Conservation (phyloP, 2,888 invertebrate genomes). For the Cheilosia scutellata region DNA sequence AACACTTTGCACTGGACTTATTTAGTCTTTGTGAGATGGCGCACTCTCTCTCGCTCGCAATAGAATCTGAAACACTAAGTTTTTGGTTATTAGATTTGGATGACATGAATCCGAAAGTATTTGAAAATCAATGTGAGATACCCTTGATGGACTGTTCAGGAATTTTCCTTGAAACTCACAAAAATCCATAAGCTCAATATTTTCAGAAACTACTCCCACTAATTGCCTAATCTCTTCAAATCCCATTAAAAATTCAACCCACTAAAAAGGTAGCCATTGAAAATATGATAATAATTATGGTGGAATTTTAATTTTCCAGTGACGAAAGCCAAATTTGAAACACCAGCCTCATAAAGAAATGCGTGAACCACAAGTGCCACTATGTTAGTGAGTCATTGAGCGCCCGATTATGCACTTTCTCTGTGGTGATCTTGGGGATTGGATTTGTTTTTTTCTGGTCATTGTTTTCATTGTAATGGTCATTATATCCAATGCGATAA, state of each 20-base stretch:
- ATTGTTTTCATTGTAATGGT: constrained; percentile 16
- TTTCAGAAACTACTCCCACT: too few relatives aligned
- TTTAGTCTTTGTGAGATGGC: too few relatives aligned
- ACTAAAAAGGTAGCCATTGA: not conserved
- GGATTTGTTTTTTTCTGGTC: not conserved
- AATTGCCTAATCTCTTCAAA: not conserved
- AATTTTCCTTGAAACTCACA: too few relatives aligned
- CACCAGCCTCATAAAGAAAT: not conserved
- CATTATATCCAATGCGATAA: not conserved
- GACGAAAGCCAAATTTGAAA: constrained; percentile 27
- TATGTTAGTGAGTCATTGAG: constrained; percentile 41
- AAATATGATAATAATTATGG: constrained; percentile 3
- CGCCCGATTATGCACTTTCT: constrained; percentile 55
- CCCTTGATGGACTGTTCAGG: too few relatives aligned
- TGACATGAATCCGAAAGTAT: too few relatives aligned
- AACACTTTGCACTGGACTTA: too few relatives aligned
- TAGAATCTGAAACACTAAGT: too few relatives aligned
- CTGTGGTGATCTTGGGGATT: constrained; percentile 10
- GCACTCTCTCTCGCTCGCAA: too few relatives aligned
- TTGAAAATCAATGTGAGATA: too few relatives aligned
- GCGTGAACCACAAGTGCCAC: constrained; percentile 28
- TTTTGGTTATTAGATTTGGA: too few relatives aligned
- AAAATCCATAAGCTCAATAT: too few relatives aligned
- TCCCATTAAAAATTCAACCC: not conserved
- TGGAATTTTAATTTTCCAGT: constrained; percentile 6